Evolutionary conservation across 2,888 invertebrate genomes (phyloP), one percentile per base, ranked within the genome.

Genomic region (Cyrtodaria siliqua): DNA sequence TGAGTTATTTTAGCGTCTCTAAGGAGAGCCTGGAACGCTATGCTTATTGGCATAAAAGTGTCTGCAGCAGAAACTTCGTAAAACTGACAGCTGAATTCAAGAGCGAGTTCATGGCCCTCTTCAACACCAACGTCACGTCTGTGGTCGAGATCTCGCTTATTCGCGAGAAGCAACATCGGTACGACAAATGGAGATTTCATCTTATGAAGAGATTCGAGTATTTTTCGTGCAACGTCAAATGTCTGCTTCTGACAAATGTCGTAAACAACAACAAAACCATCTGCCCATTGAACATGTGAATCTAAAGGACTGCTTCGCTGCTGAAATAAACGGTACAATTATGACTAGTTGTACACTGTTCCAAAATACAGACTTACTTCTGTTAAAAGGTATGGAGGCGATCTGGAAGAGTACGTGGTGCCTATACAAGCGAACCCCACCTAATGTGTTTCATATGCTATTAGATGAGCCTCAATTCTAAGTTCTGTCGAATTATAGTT

Each of bases 241-340:
- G 96, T 96, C 66, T 95, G 95, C 79, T 95, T 94, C 90, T 96
- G 96, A 90, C 96, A 96, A 52, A 97, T 96, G 52, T 96, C 96
- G 93, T 96, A 96, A 57, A 97, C 96, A 81, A 96, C 95, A 33
- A 96, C 96, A 92, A 96, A 96, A 0, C 96, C 96, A 89, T 96
- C 96, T 29, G 96, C 96, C 96, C 96, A 96, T 29, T 75, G 82
- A 6, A 87, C 53, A 9, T 85, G 79, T 9, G 66, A 61, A 1
- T 86, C 85, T 9, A 77, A 64, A 2, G 79, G 82, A n/a, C 64
- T 44, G 23, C 18, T 57, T 3, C 42, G n/a, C 77, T 78, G 61
- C n/a, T 44, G 18, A 14, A 42, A 20, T 42, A 44, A 24, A 38
- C 20, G n/a, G 20, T 18, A n/a, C 14, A 9, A 16, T 20, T 44